A percentile compares a stretch with the other conserved stretches of the same genome.
These are phyloP conservation scores for Phalanger gymnotis DNA, from an alignment of 2,797 vertebrate species.

Conservation along the genomic window DNA sequence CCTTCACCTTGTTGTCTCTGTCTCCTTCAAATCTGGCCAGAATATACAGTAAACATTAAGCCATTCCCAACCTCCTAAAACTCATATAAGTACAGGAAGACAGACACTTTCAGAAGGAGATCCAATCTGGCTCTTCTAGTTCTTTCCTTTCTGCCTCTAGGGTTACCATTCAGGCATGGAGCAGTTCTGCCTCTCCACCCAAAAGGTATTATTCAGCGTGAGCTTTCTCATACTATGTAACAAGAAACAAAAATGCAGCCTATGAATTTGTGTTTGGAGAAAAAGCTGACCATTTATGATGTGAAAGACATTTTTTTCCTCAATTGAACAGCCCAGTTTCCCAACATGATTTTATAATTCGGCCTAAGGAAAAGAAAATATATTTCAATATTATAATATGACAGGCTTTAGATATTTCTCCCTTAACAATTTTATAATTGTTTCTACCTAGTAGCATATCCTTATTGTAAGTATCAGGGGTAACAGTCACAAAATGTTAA, in stretches of 20 bases:
- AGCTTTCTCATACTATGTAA: background rate
- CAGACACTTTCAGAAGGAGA: background rate
- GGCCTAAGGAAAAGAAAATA: background rate
- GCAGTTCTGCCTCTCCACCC: background rate
- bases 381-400: slow-evolving; percentile 41
- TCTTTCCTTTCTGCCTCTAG: background rate
- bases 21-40: too few relatives aligned
- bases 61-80: too few relatives aligned
- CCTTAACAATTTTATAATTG: background rate
- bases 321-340: background rate
- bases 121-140: background rate
- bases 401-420: background rate
- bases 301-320: background rate
- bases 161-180: background rate
- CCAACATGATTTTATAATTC: background rate
- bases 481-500: slow-evolving; percentile 20
- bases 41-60: too few relatives aligned
- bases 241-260: background rate
- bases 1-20: too few relatives aligned
- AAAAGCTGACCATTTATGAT: background rate
- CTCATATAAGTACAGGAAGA: too few relatives aligned
- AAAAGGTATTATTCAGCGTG: background rate
- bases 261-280: background rate
- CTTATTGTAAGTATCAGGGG: background rate
- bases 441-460: background rate